Evolutionary conservation across 2,888 invertebrate species (phyloP).

Genomic region (Drosophila fulvimacula): DNA sequence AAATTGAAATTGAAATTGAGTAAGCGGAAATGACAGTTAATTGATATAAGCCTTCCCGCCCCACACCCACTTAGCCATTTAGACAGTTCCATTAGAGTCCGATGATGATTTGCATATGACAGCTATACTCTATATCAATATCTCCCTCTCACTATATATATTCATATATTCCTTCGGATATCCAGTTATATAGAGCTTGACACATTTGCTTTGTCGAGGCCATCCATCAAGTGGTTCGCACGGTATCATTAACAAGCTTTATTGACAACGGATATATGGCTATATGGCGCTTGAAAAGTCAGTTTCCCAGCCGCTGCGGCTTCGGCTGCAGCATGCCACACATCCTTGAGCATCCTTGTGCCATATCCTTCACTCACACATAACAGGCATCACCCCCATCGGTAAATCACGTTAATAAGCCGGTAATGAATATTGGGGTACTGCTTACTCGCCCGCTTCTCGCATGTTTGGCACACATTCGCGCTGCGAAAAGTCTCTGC

Average conservation of each 20-base stretch:
- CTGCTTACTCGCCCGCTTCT: slow-evolving; percentile 21
- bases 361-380: slow-evolving; percentile 35
- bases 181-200: slow-evolving; percentile 1
- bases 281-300: slow-evolving; percentile 75
- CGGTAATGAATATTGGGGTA: slow-evolving; percentile 68
- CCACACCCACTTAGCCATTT: not conserved
- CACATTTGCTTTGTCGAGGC: slow-evolving; percentile 22
- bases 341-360: slow-evolving; percentile 50
- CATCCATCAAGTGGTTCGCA: slow-evolving; percentile 74
- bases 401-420: slow-evolving; percentile 79
- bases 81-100: slow-evolving; percentile 34
- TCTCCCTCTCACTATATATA: not conserved
- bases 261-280: slow-evolving; percentile 72
- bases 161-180: not conserved
- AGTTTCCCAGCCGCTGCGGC: slow-evolving; percentile 68
- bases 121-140: not conserved
- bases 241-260: slow-evolving; percentile 67
- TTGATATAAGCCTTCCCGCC: slow-evolving; percentile 38
- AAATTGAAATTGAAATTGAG: not conserved
- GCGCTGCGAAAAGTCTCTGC: slow-evolving; percentile 27
- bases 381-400: slow-evolving; percentile 59
- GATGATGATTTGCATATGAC: slow-evolving; percentile 56
- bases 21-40: slow-evolving; percentile 72
- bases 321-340: slow-evolving; percentile 30
- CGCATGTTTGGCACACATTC: slow-evolving; percentile 79